These are phyloP conservation scores for Choloepus hoffmanni DNA, from an alignment of 2,113 vertebrate genomes.

Conservation along the genomic window DNA sequence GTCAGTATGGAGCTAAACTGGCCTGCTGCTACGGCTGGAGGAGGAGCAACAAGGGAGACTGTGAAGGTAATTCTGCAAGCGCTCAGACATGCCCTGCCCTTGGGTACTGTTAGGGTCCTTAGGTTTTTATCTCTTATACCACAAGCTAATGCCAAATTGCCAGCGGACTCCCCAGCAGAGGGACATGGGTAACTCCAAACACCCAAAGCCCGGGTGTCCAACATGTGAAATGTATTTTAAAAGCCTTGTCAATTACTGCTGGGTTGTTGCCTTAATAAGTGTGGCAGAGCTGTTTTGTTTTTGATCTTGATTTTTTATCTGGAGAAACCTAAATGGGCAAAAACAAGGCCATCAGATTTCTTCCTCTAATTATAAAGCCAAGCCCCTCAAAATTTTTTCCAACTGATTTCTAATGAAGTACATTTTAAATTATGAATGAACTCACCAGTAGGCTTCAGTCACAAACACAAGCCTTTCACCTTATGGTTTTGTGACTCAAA, in stretches of 20 bases:
- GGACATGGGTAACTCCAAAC: neutral
- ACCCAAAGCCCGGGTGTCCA: neutral
- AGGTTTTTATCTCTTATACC: constrained; percentile 18
- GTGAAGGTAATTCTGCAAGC: constrained; percentile 91
- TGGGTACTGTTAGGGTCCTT: neutral
- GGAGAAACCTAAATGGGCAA: neutral
- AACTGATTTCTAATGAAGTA: neutral
- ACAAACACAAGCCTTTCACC: constrained; percentile 42
- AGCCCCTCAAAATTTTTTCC: neutral
- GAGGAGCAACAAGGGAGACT: constrained; percentile 92
- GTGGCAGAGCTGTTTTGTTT: neutral
- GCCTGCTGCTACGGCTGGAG: constrained; percentile 98
- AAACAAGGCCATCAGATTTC: neutral
- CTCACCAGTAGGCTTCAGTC: neutral
- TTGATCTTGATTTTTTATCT: neutral
- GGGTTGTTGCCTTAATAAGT: neutral
- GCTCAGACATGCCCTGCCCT: neutral
- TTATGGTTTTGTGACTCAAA: neutral
- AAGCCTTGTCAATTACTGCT: constrained; percentile 38
- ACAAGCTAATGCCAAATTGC: neutral
- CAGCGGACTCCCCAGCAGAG: rapidly evolving
- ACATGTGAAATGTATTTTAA: neutral
- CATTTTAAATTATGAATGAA: constrained; percentile 20
- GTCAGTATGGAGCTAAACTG: constrained; percentile 91
- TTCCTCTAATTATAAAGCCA: neutral